These are phyloP conservation scores for Acanthurus lineatus DNA, from an alignment of 2,797 vertebrate species.

Conservation along the genomic window DNA sequence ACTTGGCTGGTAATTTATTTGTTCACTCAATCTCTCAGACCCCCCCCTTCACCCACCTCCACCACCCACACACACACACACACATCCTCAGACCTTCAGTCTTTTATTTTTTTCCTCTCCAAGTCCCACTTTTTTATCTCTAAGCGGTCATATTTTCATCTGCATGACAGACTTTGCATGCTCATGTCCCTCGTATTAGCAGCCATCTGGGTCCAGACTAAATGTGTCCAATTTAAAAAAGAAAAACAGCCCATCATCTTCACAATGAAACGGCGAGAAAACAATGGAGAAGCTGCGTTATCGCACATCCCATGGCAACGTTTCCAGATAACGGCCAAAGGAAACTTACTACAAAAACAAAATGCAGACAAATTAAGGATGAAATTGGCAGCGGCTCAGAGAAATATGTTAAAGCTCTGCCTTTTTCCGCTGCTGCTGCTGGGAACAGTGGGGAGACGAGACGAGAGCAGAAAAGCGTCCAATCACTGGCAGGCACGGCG, in stretches of 20 bases:
- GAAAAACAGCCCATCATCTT: conserved; percentile 34
- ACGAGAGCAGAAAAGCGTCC: conserved; percentile 45
- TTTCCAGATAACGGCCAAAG: conserved; percentile 20
- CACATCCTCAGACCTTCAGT: conserved; percentile 6
- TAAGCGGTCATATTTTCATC: conserved; percentile 49
- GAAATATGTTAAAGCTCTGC: conserved; percentile 7
- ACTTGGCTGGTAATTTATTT: conserved; percentile 22
- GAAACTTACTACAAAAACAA: conserved; percentile 4
- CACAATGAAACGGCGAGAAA: conserved; percentile 29
- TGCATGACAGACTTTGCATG: conserved; percentile 26
- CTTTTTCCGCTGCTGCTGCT: conserved; percentile 24
- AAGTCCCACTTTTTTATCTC: conserved; percentile 43
- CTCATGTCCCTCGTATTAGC: conserved; percentile 36
- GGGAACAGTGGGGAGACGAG: conserved; percentile 33
- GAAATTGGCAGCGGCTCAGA: conserved; percentile 42
- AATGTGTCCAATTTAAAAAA: conserved; percentile 45
- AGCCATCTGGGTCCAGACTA: conserved; percentile 48
- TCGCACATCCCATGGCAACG: conserved; percentile 16
- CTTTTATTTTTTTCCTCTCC: conserved; percentile 10
- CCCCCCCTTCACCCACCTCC: not conserved
- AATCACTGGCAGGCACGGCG: conserved; percentile 42
- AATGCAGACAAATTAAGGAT: conserved; percentile 35
- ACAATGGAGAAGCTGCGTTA: conserved; percentile 27
- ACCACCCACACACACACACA: conserved; percentile 21
- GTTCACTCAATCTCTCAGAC: conserved; percentile 18